Conservation (phyloP, 2,113 vertebrate species). For the Mus musculus region DNA sequence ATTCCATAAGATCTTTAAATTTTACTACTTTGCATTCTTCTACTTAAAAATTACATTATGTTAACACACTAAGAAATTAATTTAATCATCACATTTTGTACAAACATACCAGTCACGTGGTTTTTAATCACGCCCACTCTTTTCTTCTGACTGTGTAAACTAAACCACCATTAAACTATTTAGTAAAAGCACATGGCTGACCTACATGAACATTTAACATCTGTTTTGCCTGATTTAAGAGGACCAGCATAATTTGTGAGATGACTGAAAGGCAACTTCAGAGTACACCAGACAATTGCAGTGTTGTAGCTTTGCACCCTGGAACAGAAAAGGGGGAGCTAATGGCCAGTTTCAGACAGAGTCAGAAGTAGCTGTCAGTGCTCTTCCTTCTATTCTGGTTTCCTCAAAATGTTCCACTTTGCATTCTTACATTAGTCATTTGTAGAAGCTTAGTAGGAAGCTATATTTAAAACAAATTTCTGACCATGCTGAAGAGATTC, state of each 20-base stretch:
- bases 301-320: not conserved
- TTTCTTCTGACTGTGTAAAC: not conserved
- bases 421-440: not conserved
- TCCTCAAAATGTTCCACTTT: not conserved
- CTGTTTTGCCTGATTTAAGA: not conserved
- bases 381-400: not conserved
- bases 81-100: not conserved
- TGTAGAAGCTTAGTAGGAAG: not conserved
- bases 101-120: not conserved
- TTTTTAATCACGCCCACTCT: not conserved
- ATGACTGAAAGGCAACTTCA: not conserved
- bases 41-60: not conserved
- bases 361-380: not conserved
- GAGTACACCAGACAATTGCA: not conserved
- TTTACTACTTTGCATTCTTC: not conserved
- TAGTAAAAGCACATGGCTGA: not conserved
- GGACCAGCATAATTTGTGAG: not conserved
- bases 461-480: constrained; percentile 14
- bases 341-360: not conserved
- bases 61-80: not conserved
- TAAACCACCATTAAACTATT: not conserved
- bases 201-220: not conserved
- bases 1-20: not conserved
- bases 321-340: not conserved
- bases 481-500: not conserved